A percentile compares a stretch with the other conserved stretches of the same genome.
Evolutionary conservation across 2,888 invertebrate genomes (phyloP).

Genomic region (Diaprepes abbreviatus): DNA sequence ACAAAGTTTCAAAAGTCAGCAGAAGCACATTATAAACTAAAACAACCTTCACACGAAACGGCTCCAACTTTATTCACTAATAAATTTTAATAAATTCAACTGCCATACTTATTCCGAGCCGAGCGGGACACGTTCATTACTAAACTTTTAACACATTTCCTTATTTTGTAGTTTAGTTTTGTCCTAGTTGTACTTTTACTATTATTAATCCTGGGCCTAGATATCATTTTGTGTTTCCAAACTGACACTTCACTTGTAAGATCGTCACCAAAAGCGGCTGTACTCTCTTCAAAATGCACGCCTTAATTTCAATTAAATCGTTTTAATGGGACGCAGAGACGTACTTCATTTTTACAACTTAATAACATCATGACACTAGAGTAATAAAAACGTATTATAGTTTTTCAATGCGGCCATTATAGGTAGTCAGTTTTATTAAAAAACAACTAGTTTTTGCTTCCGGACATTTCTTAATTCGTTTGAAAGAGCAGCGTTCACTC

Average conservation of each 20-base stretch:
- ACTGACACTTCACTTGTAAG: conserved; percentile 19
- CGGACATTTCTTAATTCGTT: too few relatives aligned
- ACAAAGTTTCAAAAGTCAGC: conserved; percentile 27
- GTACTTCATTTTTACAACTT: too few relatives aligned
- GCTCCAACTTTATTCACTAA: conserved; percentile 24
- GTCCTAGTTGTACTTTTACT: conserved; percentile 3
- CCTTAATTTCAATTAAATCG: conserved; percentile 46
- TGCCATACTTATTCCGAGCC: conserved; percentile 23
- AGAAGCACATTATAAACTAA: conserved; percentile 26
- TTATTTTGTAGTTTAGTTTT: conserved; percentile 8
- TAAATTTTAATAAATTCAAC: conserved; percentile 38
- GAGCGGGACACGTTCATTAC: conserved; percentile 25
- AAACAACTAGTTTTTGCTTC: too few relatives aligned
- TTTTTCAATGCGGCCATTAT: too few relatives aligned
- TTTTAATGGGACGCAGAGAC: conserved; percentile 37
- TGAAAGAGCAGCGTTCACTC: too few relatives aligned
- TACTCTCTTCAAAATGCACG: conserved; percentile 39
- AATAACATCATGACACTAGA: too few relatives aligned
- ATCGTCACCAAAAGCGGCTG: conserved; percentile 37
- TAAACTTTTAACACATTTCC: conserved; percentile 28
- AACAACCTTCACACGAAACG: conserved; percentile 24
- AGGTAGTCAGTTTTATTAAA: too few relatives aligned
- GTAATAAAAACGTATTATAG: too few relatives aligned
- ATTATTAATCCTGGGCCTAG: background rate
- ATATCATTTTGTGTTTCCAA: background rate